Evolutionary conservation across 2,888 invertebrate genomes (phyloP).

Genomic region (Hanleya hanleyi): DNA sequence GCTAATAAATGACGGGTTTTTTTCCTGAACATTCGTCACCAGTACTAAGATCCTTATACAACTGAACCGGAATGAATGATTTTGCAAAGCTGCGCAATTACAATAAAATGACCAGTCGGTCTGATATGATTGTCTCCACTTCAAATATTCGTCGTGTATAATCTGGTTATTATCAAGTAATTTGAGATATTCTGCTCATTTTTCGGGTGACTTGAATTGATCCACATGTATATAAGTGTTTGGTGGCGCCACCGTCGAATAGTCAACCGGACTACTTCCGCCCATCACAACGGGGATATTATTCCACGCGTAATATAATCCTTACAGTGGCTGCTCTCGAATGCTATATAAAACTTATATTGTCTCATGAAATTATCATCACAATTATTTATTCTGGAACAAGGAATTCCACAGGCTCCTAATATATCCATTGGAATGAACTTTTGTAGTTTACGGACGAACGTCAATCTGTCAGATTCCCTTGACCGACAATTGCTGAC

Average conservation of each 20-base stretch:
- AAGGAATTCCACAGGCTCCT: background rate
- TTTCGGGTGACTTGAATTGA: background rate
- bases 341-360: background rate
- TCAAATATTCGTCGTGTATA: background rate
- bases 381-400: background rate
- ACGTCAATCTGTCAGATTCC: background rate
- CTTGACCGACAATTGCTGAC: background rate
- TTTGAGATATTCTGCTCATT: constrained; percentile 1
- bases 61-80: background rate
- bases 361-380: background rate
- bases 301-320: constrained; percentile 3
- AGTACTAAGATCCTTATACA: background rate
- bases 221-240: background rate
- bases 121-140: background rate
- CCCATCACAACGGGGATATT: constrained; percentile 4
- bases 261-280: background rate
- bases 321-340: background rate
- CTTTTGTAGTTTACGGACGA: background rate
- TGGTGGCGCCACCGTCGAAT: background rate
- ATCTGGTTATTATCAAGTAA: background rate
- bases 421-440: background rate
- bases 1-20: background rate
- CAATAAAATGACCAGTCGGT: background rate
- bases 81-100: background rate
- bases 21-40: background rate